phyloP scores from a whole-genome alignment of 2,113 vertebrate genomes.

The Pogona vitticeps region DNA sequence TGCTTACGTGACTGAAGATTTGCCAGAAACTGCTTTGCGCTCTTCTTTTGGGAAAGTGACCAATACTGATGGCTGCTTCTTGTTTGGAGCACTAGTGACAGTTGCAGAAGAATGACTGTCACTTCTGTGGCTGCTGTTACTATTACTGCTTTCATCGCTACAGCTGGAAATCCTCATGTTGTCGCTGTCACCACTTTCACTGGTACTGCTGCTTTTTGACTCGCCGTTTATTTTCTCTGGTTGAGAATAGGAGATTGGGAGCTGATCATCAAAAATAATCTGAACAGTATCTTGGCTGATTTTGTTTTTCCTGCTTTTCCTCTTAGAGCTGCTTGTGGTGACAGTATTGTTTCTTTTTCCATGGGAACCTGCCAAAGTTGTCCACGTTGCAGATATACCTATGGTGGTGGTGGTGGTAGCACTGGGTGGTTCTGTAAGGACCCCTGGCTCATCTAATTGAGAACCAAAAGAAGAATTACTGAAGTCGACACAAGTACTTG shows the following conservation, averaged over 20 bases:
- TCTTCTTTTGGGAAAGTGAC: constrained; percentile 84
- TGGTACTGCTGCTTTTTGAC: constrained; percentile 92
- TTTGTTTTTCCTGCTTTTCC: constrained; percentile 99
- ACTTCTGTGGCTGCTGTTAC: constrained; percentile 92
- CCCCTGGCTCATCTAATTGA: constrained; percentile 83
- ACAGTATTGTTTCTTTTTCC: constrained; percentile 94
- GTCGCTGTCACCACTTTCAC: constrained; percentile 96
- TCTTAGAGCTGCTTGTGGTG: constrained; percentile 92
- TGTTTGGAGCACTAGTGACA: constrained; percentile 65
- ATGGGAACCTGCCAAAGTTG: constrained; percentile 91
- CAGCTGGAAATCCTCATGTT: constrained; percentile 98
- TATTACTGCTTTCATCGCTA: constrained; percentile 97
- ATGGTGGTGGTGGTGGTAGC: constrained; percentile 99
- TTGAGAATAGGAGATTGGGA: constrained; percentile 93
- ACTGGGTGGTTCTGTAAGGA: constrained; percentile 95
- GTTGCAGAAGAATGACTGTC: constrained; percentile 80
- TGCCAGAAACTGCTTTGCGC: constrained; percentile 87
- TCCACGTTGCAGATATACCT: constrained; percentile 96
- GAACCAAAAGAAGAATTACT: constrained; percentile 12
- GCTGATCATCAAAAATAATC: constrained; percentile 95
- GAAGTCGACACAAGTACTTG: neutral
- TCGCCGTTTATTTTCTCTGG: constrained; percentile 96
- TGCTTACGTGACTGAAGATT: constrained; percentile 86
- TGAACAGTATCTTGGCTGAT: constrained; percentile 88
- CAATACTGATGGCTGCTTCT: constrained; percentile 87